Conservation (phyloP, 2,113 vertebrate genomes). For the Prolemur simus region DNA sequence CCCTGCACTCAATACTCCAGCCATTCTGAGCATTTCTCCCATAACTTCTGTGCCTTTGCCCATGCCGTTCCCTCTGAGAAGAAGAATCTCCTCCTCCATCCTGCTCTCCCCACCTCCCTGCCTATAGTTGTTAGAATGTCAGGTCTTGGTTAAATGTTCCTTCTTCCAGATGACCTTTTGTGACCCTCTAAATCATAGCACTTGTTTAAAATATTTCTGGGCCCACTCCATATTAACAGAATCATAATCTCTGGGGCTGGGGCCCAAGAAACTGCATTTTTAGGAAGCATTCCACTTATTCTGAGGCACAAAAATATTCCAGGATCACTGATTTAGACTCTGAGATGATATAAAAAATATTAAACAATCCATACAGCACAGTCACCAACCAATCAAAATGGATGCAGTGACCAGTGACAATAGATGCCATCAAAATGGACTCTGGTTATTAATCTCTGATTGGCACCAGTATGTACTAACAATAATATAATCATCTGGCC, state of each 20-base stretch:
- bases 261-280: background rate
- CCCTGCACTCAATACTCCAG: accelerated
- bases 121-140: background rate
- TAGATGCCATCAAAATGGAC: background rate
- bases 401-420: background rate
- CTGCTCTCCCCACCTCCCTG: background rate
- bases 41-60: background rate
- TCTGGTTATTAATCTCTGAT: background rate
- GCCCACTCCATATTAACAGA: background rate
- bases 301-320: background rate
- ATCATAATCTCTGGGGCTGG: background rate
- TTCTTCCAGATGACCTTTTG: background rate
- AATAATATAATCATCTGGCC: background rate
- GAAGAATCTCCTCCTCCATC: background rate
- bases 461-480: too few species aligned
- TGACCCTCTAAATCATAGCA: background rate
- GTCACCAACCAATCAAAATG: background rate
- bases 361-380: background rate
- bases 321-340: background rate
- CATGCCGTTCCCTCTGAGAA: background rate
- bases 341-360: background rate
- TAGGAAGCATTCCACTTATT: background rate
- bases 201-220: background rate
- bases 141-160: background rate
- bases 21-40: background rate